Base-by-base conservation (phyloP, 2,113 vertebrate genomes). In the Sapayoa aenigma region DNA sequence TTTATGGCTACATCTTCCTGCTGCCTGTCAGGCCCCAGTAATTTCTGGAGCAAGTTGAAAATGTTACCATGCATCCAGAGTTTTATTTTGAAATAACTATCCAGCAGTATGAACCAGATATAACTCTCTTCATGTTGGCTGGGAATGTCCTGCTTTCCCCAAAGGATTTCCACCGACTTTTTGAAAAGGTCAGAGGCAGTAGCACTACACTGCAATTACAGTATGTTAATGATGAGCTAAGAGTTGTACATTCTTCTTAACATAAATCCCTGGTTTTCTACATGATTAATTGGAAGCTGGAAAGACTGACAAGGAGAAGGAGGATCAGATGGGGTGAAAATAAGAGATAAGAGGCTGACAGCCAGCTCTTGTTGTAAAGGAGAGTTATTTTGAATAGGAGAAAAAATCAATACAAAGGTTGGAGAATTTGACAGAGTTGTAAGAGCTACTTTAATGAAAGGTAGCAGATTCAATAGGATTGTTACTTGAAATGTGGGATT, bases 351-450 rank as follows among this genome's bases (percentile, higher is more conserved):
- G 92, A 94, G 77, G 69, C 91, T 97, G 94, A 95, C 92, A 96
- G 79, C 69, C 37, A 93, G 89, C 75, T 94, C 89, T 92, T 97
- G 74, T 93, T 96, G 94, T 93, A 96, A 95, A 94, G 89, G 62
- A 94, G 95, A 96, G 76, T 94, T 97, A 96, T 97, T 96, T 95
- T 95, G 90, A 96, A 97, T 95, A 93, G 94, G 66, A 94, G 89
- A 82, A 94, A 94, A 96, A 95, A 96, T 94, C 94, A 93, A 96
- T 96, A 97, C 67, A 90, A 63, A 96, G 91, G 94, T 91, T 97
- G 92, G 85, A 95, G 93, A 95, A 96, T 94, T 95, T 96, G 95
- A 97, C 95, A 95, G 96, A 96, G 92, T 95, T 96, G 90, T 95
- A 96, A 97, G 89, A 96, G 87, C 63, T 89, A 25, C 94, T 96